Percentiles rank a stretch among this genome's conserved stretches.
Conservation (phyloP, 35 echinoderm and acorn worm genomes). For the Patiria miniata region DNA sequence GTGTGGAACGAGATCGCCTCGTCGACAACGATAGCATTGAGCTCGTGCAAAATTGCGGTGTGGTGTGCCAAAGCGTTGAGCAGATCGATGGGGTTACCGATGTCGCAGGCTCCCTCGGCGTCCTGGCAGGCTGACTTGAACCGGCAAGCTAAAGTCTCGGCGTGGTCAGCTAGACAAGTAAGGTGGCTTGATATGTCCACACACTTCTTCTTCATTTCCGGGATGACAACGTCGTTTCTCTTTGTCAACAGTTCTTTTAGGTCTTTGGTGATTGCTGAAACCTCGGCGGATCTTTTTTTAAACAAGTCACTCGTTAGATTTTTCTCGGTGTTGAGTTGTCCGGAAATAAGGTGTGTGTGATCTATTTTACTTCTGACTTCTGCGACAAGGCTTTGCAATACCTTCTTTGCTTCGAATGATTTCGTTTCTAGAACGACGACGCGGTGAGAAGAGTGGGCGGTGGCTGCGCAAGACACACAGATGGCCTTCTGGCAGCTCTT, state of each 20-base stretch:
- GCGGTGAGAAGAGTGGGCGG: background rate
- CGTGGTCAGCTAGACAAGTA: background rate
- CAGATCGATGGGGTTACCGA: background rate
- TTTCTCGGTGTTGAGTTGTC: background rate
- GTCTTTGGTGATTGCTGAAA: background rate
- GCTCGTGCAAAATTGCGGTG: background rate
- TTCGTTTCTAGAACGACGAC: background rate
- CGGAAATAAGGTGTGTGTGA: background rate
- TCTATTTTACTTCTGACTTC: background rate
- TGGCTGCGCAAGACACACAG: background rate
- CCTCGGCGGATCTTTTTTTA: background rate
- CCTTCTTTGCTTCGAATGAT: background rate
- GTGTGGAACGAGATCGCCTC: background rate
- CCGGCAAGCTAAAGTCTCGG: background rate
- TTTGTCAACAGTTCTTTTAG: background rate
- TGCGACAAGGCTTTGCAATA: background rate
- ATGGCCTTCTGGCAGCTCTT: background rate
- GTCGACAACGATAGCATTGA: background rate
- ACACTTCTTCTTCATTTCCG: background rate
- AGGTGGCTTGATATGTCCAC: background rate
- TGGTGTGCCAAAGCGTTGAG: background rate
- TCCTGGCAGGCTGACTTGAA: slow-evolving; percentile 15
- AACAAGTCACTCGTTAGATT: background rate
- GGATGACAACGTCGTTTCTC: background rate
- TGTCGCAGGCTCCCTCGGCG: slow-evolving; percentile 15